Evolutionary conservation across 2,888 invertebrate genomes (phyloP), one percentile per base, ranked within the genome.

Genomic region (Tyria jacobaeae): DNA sequence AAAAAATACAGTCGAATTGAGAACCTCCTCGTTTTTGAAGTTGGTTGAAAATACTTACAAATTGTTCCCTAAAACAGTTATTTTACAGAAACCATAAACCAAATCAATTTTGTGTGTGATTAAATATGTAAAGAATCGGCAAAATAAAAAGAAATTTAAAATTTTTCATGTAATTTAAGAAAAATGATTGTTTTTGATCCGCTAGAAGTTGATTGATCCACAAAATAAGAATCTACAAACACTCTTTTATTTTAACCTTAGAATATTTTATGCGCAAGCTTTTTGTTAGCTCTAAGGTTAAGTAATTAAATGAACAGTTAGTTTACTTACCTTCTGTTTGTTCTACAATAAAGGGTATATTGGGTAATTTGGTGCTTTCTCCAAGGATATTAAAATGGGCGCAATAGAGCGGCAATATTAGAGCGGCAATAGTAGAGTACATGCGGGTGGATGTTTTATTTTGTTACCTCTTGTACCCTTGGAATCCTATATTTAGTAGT

Each of bases 141-240:
- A 65, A 21, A 44, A 53, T 39, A 59, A 66, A 60, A 47, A 48
- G 12, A 39, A 51, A 64, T 47, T 68, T 44, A 67, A 72, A 61
- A 65, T 65, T 64, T 68, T 41, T 44, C 37, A 34, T 39, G 54
- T 53, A 48, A 17, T 47, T 27, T 62, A 71, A 57, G 53, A 41
- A 27, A 57, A 9, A 62, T 44, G 52, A 44, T 37, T 56, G 39
- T 62, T 59, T 67, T 73, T 74, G 68, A 68, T 73, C 68, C 62
- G 24, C 27, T 17, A 49, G 50, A 57, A 47, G 57, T 73, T 73
- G 60, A 73, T 73, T 70, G 70, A 73, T 68, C 61, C 57, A 61
- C 37, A 39, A 55, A 58, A 57, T 60, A 44, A 21, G 44, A 21
- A 55, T 55, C 64, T 57, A 47, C 51, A 69, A 59, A 57, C 48